Base-by-base conservation (phyloP, 1,140 invertebrate species). In the Tachypleus tridentatus region DNA sequence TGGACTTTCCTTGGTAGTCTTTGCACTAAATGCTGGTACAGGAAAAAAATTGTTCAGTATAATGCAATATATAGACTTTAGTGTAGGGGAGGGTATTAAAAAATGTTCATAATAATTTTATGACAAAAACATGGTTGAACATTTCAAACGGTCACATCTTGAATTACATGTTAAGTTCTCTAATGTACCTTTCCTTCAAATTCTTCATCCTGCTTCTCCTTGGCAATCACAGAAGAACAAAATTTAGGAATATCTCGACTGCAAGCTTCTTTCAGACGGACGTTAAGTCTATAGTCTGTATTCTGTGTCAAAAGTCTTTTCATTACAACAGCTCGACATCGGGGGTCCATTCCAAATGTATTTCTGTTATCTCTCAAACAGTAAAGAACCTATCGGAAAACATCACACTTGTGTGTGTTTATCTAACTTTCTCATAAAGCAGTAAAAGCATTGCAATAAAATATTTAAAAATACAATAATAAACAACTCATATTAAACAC, bases 231-330 rank as follows among this genome's bases (percentile, higher is more conserved):
- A 56, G 77, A 61, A 2, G 64, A 64, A 75, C 89, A 92, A 73
- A 85, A 87, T 73, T 85, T 85, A 69, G 77, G 77, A 76, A 86
- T 89, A 72, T 93, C 91, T 67, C 77, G 72, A 51, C 81, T 79
- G 73, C 93, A 97, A 4, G 84, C 82, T 66, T 84, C 84, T 74
- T 90, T 86, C 50, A 98, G 79, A 5, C 84, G 81, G 10, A 90
- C 89, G 80, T 98, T 97, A 59, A 98, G 86, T 69, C 94, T 83
- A 72, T 91, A 91, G 78, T 99, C 94, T 58, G 85, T 83, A 75
- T 91, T 93, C 78, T 95, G 91, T 76, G 93, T 91, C 63, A 93
- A 87, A 84, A 97, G 88, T 74, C 96, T 81, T 75, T 87, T 86
- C 6, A 91, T 80, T 4, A 99, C 86, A 9, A 97, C 82, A 61